phyloP scores from a whole-genome alignment of 1,140 invertebrate species.

The Hyles euphorbiae region DNA sequence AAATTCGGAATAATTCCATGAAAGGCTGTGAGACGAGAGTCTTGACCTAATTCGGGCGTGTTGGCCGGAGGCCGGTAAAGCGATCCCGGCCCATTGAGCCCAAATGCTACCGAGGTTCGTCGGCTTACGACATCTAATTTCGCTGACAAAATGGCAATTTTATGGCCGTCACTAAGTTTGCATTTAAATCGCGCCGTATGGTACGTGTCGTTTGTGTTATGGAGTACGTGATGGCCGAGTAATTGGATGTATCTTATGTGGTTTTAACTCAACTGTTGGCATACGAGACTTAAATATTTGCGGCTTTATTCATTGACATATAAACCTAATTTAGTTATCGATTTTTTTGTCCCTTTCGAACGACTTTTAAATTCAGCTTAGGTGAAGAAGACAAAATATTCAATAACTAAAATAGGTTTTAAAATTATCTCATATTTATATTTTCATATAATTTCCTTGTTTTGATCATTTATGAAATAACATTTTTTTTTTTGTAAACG shows the following conservation, averaged over 20 bases:
- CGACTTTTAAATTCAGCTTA: no score
- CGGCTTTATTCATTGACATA: no score
- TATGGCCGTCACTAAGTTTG: conserved; percentile 21
- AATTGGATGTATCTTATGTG: background rate
- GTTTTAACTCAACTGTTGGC: background rate
- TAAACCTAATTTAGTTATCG: no score
- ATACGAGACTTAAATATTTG: background rate
- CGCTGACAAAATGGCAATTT: conserved; percentile 33
- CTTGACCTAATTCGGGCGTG: conserved; percentile 37
- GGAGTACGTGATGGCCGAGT: background rate
- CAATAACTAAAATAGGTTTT: no score
- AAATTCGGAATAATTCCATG: conserved; percentile 25
- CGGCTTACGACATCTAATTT: conserved; percentile 31
- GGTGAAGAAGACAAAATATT: no score
- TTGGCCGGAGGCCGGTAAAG: conserved; percentile 21
- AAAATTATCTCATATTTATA: no score
- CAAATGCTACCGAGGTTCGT: conserved; percentile 30
- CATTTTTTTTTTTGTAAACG: no score
- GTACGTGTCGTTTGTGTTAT: background rate
- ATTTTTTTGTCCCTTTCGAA: no score
- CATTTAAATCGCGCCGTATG: conserved; percentile 6
- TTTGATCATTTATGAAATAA: no score
- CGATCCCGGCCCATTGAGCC: conserved; percentile 34
- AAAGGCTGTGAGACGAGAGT: conserved; percentile 19
- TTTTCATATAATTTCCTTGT: no score